phyloP scores from a whole-genome alignment of 2,888 invertebrate species.

The Ophion ellenae region DNA sequence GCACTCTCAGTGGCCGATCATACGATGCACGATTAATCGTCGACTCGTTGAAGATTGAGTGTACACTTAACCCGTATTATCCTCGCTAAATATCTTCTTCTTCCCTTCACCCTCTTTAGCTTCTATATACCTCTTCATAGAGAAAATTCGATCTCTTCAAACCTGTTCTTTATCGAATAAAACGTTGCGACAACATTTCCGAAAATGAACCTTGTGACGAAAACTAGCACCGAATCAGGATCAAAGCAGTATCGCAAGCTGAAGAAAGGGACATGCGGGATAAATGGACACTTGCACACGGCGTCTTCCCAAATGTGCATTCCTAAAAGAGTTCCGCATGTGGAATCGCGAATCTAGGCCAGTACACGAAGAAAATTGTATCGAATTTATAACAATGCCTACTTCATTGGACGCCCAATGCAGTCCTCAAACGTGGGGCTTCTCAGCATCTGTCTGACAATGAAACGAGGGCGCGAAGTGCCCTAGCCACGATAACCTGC shows the following conservation, averaged over 20 bases:
- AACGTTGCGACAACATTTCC: background rate
- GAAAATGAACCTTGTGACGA: background rate
- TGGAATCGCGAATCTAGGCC: background rate
- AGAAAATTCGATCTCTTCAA: background rate
- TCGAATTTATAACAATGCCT: background rate
- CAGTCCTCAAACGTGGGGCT: background rate
- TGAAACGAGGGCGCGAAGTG: background rate
- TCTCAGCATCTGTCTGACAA: background rate
- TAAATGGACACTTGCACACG: background rate
- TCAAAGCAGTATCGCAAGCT: too few relatives aligned
- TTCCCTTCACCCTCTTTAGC: background rate
- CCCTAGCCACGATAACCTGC: background rate
- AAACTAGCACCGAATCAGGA: background rate
- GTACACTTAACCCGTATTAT: background rate
- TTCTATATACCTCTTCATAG: background rate
- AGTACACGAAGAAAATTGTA: background rate
- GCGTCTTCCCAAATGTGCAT: background rate
- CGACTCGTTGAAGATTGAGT: conserved; percentile 21
- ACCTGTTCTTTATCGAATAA: background rate
- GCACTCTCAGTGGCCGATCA: background rate
- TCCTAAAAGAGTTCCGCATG: background rate
- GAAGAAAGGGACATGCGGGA: background rate
- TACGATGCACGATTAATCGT: conserved; percentile 28
- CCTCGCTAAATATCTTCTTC: background rate
- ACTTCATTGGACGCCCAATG: background rate